phyloP scores from a whole-genome alignment of 2,888 invertebrate genomes.

The Meiosimyza decipiens region DNA sequence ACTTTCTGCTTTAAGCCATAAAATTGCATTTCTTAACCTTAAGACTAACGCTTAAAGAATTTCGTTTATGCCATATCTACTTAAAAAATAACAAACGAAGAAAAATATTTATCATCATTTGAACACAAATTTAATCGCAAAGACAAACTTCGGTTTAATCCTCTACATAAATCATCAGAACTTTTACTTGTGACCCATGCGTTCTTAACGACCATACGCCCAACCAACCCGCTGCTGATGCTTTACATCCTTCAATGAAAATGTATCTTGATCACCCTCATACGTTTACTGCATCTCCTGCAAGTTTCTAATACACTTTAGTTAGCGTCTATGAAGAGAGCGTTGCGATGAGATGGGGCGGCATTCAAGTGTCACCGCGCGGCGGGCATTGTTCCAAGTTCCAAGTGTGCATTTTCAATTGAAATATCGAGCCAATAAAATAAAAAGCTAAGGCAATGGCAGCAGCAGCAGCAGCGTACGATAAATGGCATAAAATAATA shows the following conservation, averaged over 20 bases:
- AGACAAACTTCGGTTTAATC: conserved; percentile 36
- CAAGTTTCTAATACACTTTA: neutral
- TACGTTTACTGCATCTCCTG: neutral
- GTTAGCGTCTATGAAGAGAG: neutral
- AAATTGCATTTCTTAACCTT: too few relatives aligned
- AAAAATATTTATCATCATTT: neutral
- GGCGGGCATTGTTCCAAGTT: conserved; percentile 30
- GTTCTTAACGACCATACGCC: neutral
- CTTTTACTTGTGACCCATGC: conserved; percentile 15
- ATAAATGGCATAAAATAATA: conserved; percentile 33
- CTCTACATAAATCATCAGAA: conserved; percentile 36
- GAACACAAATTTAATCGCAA: conserved; percentile 34
- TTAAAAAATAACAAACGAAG: too few relatives aligned
- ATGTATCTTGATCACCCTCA: neutral
- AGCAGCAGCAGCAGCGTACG: conserved; percentile 18
- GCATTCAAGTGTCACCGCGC: neutral
- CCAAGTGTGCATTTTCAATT: conserved; percentile 38
- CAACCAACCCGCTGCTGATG: too few relatives aligned
- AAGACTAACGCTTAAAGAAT: too few relatives aligned
- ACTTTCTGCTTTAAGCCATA: too few relatives aligned
- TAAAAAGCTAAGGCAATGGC: conserved; percentile 14
- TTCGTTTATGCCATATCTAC: too few relatives aligned
- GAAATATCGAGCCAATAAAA: conserved; percentile 39
- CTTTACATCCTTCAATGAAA: neutral
- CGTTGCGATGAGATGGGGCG: neutral